Evolutionary conservation across 2,113 vertebrate genomes (phyloP).

Genomic region (Aegypius monachus): DNA sequence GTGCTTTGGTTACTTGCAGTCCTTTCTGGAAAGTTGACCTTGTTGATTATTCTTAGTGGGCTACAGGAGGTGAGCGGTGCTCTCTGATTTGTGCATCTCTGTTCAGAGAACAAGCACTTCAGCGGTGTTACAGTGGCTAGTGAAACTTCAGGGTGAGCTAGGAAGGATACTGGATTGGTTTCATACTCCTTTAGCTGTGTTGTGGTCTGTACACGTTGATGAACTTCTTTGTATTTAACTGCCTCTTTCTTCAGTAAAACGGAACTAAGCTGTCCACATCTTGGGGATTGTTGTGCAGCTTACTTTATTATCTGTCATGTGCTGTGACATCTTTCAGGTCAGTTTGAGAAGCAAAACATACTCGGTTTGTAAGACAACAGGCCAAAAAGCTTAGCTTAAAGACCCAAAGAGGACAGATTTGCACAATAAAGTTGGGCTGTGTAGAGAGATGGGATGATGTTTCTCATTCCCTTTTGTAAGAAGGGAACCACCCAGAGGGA

Average conservation of each 20-base stretch:
- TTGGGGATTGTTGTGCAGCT: background rate
- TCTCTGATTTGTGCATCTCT: rapidly evolving
- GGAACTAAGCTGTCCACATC: background rate
- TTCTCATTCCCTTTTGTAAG: background rate
- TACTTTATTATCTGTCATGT: background rate
- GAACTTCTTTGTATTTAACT: background rate
- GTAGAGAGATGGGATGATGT: rapidly evolving
- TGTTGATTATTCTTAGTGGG: background rate
- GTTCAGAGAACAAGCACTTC: background rate
- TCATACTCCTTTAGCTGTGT: background rate
- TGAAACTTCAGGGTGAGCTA: background rate
- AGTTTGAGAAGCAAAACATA: background rate
- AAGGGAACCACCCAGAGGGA: background rate
- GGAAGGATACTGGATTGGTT: background rate
- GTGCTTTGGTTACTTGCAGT: background rate
- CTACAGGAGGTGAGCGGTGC: background rate
- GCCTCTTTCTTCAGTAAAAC: background rate
- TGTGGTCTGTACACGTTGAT: background rate
- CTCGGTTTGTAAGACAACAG: background rate
- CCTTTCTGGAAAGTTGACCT: background rate
- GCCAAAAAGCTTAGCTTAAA: background rate
- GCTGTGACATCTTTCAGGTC: background rate
- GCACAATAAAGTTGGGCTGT: background rate
- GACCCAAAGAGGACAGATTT: background rate
- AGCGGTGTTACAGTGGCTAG: background rate